Evolutionary conservation across 2,797 vertebrate species (phyloP).

Genomic region (Nothura maculosa): DNA sequence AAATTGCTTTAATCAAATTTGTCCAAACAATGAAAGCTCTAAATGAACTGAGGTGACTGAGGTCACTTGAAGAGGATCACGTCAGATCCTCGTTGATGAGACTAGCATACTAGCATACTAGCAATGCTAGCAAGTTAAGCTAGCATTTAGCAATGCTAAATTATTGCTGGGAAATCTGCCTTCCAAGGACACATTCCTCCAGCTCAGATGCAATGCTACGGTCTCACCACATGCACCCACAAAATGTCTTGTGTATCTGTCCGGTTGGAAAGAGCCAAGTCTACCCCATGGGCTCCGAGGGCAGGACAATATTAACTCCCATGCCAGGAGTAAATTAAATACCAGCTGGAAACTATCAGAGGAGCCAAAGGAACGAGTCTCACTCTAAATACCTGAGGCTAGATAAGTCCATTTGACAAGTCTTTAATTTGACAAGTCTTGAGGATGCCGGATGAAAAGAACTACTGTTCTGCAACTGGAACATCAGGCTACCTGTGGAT

Average conservation of each 20-base stretch:
- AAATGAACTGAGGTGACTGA: neutral
- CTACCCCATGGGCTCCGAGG: accelerated
- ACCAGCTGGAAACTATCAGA: neutral
- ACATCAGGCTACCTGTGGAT: too few species aligned
- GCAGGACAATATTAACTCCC: neutral
- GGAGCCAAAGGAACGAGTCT: neutral
- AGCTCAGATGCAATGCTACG: neutral
- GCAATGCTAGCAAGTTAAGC: too few species aligned
- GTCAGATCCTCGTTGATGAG: neutral
- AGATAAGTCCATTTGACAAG: neutral
- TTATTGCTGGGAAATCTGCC: neutral
- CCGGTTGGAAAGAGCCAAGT: neutral
- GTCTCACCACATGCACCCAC: neutral
- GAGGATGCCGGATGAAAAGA: neutral
- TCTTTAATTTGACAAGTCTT: neutral
- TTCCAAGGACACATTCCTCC: neutral
- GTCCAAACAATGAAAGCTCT: neutral
- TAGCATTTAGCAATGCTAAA: neutral
- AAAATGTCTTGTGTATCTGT: neutral
- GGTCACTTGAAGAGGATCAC: accelerated
- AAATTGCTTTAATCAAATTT: neutral
- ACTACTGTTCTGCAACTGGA: neutral
- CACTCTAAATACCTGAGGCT: accelerated
- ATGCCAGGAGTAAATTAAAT: neutral
- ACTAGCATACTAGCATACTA: neutral